Base-by-base conservation (phyloP, 2,113 vertebrate species). In the Dicrurus megarhynchus region DNA sequence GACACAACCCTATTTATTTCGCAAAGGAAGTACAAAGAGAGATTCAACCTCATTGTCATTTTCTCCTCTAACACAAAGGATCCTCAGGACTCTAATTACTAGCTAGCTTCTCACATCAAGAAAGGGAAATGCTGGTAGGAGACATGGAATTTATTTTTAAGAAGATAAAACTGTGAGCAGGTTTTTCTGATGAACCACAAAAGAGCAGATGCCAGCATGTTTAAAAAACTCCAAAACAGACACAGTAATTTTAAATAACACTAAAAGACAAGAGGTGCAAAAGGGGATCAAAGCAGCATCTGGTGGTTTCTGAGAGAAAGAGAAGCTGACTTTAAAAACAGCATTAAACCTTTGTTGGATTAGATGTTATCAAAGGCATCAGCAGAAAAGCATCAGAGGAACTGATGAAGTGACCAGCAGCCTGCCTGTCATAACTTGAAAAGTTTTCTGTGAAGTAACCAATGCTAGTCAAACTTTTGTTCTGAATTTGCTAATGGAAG, bases 201-300 rank as follows among this genome's bases (percentile, higher is more conserved):
- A 97, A 84, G 39, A 96, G 60, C 68, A 95, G 68, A 95, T 81
- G 68, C 3, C 3, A 93, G 88, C 27, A n/a, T 47, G 79, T 90
- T 89, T 59, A 21, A 93, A 88, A 86, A 88, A 42, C 39, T 71
- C 83, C 10, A 32, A 84, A 95, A 78, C 2, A 41, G 89, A 86
- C 93, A 86, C 7, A 78, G 60, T 81, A 65, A 84, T 95, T 92
- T 93, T 70, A 88, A 88, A 71, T 75, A 86, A 87, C 33, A 77
- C 47, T 67, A 78, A 86, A 93, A 88, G 86, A 80, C 69, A 87
- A 91, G 78, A 94, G 70, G 78, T 91, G 52, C 44, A 87, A 87
- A 93, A 70, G 35, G 42, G 42, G 56, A 93, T 95, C 88, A 95
- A 97, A 92, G 86, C 68, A 90, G 76, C 91, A 95, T 89, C 79